Conservation (phyloP, 2,113 vertebrate genomes). For the Ibidorhyncha struthersii region DNA sequence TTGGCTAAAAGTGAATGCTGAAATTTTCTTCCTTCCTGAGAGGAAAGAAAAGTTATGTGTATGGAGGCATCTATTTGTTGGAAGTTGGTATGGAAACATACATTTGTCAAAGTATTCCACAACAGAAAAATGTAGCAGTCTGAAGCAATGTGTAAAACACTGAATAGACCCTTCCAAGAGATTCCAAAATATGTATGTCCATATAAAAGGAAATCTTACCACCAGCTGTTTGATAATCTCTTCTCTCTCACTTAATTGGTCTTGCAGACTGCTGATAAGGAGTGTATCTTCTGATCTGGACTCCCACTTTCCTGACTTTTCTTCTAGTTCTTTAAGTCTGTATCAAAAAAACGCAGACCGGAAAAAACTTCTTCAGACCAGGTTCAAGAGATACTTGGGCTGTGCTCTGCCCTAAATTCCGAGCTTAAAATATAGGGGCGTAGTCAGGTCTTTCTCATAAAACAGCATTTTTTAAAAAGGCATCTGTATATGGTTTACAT, state of each 20-base stretch:
- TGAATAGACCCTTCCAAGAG: neutral
- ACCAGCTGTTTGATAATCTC: conserved; percentile 87
- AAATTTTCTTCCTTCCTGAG: conserved; percentile 88
- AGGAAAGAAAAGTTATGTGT: conserved; percentile 21
- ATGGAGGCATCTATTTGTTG: neutral
- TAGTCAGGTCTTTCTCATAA: neutral
- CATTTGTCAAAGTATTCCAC: neutral
- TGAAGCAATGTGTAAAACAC: neutral
- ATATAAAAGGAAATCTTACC: conserved; percentile 75
- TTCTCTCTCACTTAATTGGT: conserved; percentile 87
- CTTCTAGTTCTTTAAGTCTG: conserved; percentile 88
- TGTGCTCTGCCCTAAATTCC: neutral
- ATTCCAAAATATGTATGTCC: neutral
- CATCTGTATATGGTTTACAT: neutral
- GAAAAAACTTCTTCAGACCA: neutral
- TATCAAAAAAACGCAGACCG: neutral
- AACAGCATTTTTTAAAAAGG: neutral
- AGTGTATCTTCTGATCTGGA: conserved; percentile 84
- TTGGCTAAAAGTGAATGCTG: conserved; percentile 80
- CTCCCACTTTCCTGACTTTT: conserved; percentile 81
- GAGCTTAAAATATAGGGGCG: neutral
- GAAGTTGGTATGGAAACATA: neutral
- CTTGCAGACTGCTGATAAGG: conserved; percentile 85
- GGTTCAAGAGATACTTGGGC: neutral
- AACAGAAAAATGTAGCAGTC: neutral